Base-by-base conservation (phyloP, 2,797 vertebrate genomes). In the Poeciliopsis gracilis region DNA sequence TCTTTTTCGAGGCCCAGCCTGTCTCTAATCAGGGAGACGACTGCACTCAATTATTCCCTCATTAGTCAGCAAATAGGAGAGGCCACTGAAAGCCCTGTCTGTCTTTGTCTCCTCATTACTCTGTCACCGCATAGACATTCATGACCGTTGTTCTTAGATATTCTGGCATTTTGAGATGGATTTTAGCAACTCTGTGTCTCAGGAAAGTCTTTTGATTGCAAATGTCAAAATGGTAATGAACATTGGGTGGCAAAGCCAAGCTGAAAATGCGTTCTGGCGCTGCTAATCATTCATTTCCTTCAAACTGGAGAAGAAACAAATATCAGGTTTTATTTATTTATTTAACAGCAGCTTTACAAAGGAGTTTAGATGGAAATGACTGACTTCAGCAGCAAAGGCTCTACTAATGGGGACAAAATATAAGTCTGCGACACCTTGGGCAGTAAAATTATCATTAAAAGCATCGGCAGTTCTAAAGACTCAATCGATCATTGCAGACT, bases 31-130 rank as follows among this genome's bases (percentile, higher is more conserved):
- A 91, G 86, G 85, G 78, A 92, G 88, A 88, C 74, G 82, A 84
- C 86, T 63, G 79, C 83, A 84, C 89, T 92, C 90, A 90, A 89
- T 93, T 93, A 91, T 87, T 84, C 92, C 77, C 90, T 90, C 90
- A 90, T 93, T 92, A 91, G 90, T 94, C 92, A 94, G 93, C 92
- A 90, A 89, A 89, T 79, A 83, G 84, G 66, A 82, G 90, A 86
- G 89, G 85, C 87, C 80, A 89, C 76, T 53, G 79, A 80, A 85
- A 87, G 77, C 86, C 80, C 43, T 76, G 77, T 83, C 79, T 57
- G 53, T 75, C 79, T 88, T 84, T 91, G 86, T 90, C 85, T 88
- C 77, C 82, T 83, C 67, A 49, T 70, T 71, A 4, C 16, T 80
- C 69, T 45, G 53, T 89, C 87, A 81, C 83, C 80, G 78, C 75